Evolutionary conservation across 2,888 invertebrate genomes (phyloP).

Genomic region (Polydrusus tereticollis): DNA sequence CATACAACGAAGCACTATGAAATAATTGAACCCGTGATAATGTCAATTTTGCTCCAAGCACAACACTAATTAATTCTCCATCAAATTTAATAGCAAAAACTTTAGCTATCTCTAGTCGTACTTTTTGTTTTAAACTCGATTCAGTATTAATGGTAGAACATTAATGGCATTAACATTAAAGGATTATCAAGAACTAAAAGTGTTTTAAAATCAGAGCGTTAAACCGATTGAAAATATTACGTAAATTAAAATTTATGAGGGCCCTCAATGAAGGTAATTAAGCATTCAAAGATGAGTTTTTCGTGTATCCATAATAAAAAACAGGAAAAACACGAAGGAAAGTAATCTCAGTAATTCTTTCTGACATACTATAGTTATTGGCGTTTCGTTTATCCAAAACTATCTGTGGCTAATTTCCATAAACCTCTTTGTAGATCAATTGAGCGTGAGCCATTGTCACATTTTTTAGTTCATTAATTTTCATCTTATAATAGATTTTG

Average conservation of each 20-base stretch:
- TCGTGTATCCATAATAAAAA: no score
- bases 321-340: no score
- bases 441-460: slow-evolving; percentile 20
- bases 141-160: neutral
- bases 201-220: neutral
- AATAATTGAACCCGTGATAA: no score
- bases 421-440: slow-evolving; percentile 28
- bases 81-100: neutral
- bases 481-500: slow-evolving; percentile 5
- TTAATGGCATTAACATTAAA: neutral
- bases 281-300: no score
- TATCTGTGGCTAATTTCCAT: slow-evolving; percentile 26
- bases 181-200: neutral
- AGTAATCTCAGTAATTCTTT: neutral
- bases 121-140: neutral
- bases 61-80: neutral
- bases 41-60: no score
- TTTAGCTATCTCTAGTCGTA: neutral
- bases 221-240: neutral
- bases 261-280: no score
- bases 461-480: slow-evolving; percentile 1
- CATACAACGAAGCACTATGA: no score
- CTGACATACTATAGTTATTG: neutral
- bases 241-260: neutral
- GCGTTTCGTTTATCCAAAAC: neutral